Evolutionary conservation across 2,888 invertebrate genomes (phyloP).

Genomic region (Dicroscelio sp.): DNA sequence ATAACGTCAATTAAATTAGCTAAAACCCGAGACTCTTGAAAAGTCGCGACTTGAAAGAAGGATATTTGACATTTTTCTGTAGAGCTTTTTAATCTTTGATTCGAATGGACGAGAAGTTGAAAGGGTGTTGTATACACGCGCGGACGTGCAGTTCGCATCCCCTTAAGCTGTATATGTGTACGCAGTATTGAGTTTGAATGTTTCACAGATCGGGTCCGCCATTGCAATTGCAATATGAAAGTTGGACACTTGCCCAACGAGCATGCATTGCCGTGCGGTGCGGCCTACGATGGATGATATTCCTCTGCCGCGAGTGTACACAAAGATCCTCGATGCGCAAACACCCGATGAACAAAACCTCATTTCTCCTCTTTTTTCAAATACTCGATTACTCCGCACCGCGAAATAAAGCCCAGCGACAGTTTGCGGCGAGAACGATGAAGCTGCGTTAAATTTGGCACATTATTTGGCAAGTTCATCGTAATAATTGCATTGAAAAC

Average conservation of each 20-base stretch:
- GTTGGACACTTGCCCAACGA: conserved; percentile 81
- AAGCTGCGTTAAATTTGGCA: too few relatives aligned
- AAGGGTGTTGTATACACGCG: conserved; percentile 42
- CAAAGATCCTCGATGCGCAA: conserved; percentile 68
- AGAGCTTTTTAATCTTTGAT: conserved; percentile 53
- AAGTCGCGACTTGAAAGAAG: conserved; percentile 12
- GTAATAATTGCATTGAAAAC: too few relatives aligned
- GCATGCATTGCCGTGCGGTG: conserved; percentile 51
- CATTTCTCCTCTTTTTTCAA: conserved; percentile 1
- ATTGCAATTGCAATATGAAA: conserved; percentile 76
- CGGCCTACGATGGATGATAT: conserved; percentile 46
- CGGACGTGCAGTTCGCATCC: conserved; percentile 37
- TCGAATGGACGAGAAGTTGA: conserved; percentile 38
- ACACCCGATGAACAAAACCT: conserved; percentile 61
- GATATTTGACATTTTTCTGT: conserved; percentile 5
- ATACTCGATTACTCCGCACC: conserved; percentile 32
- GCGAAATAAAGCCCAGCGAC: conserved; percentile 43
- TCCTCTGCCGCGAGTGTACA: conserved; percentile 56
- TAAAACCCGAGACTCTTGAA: neutral
- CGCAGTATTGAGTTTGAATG: conserved; percentile 78
- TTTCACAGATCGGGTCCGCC: conserved; percentile 73
- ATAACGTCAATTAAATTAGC: too few relatives aligned
- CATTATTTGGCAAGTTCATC: too few relatives aligned
- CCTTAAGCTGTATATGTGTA: conserved; percentile 73
- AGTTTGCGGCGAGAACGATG: neutral